These are phyloP conservation scores for Cotesia vestalis DNA, from an alignment of 1,140 invertebrate genomes.

Conservation along the genomic window DNA sequence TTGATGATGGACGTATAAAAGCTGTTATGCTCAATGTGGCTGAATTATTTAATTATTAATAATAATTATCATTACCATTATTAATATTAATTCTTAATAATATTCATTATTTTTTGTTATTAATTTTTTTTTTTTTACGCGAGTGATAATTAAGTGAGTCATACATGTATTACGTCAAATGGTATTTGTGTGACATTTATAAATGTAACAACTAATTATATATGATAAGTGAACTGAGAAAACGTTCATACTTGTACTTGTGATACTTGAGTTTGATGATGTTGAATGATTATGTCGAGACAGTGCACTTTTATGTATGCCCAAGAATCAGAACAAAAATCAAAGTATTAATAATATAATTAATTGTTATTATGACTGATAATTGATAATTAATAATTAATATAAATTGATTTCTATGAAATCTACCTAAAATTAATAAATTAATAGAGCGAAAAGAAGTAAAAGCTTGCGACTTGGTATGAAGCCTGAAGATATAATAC, in stretches of 20 bases:
- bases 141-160: slow-evolving; percentile 15
- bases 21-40: slow-evolving; percentile 9
- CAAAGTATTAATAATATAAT: neutral
- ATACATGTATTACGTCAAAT: slow-evolving; percentile 7
- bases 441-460: neutral
- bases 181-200: slow-evolving; percentile 16
- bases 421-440: no score
- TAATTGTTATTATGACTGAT: neutral
- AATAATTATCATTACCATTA: neutral
- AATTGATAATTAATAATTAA: neutral
- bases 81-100: neutral
- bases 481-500: no score
- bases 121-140: slow-evolving; percentile 11
- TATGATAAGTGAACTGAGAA: slow-evolving; percentile 18
- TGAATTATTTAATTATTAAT: slow-evolving; percentile 7
- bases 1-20: slow-evolving; percentile 20
- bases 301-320: neutral
- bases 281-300: neutral
- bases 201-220: slow-evolving; percentile 11
- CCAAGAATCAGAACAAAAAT: neutral
- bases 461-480: neutral
- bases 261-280: neutral
- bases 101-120: slow-evolving; percentile 28
- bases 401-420: no score
- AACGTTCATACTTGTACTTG: neutral